Conservation (phyloP, 2,888 invertebrate species). For the Drosophila longiperda region DNA sequence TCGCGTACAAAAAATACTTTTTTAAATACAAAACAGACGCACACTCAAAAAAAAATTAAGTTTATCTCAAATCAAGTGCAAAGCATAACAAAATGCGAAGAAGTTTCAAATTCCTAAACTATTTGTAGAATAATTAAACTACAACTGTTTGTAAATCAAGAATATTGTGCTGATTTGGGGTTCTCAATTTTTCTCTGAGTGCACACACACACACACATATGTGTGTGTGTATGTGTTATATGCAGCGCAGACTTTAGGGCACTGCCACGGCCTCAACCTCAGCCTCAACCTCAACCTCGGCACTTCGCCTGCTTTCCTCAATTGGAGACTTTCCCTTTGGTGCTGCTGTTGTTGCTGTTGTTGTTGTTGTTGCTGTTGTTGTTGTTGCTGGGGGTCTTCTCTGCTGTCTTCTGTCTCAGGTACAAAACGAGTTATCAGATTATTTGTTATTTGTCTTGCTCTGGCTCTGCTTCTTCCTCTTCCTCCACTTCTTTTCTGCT, state of each 20-base stretch:
- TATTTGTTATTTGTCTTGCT: slow-evolving; percentile 78
- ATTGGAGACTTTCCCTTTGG: slow-evolving; percentile 67
- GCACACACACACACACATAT: slow-evolving; percentile 5
- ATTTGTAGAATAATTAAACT: not conserved
- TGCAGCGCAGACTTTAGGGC: slow-evolving; percentile 78
- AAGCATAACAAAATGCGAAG: not conserved
- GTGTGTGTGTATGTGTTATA: slow-evolving; percentile 28
- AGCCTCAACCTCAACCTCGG: slow-evolving; percentile 52
- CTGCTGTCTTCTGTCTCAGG: slow-evolving; percentile 51
- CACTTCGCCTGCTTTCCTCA: slow-evolving; percentile 26
- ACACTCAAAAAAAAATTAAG: not conserved
- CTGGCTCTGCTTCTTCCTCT: slow-evolving; percentile 33
- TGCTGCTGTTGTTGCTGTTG: slow-evolving; percentile 23
- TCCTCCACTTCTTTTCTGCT: slow-evolving; percentile 27
- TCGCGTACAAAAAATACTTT: slow-evolving; percentile 18
- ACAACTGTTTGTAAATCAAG: not conserved
- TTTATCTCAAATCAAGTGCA: not conserved
- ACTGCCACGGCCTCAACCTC: slow-evolving; percentile 65
- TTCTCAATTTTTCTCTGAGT: not conserved
- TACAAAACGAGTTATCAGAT: slow-evolving; percentile 83
- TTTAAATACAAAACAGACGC: slow-evolving; percentile 6
- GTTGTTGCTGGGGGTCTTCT: slow-evolving; percentile 20
- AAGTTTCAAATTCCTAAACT: not conserved
- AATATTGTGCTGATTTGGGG: not conserved
- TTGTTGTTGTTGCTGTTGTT: not conserved